These are phyloP conservation scores for Pycnonotus jocosus DNA, from an alignment of 2,113 vertebrate genomes.

Conservation along the genomic window DNA sequence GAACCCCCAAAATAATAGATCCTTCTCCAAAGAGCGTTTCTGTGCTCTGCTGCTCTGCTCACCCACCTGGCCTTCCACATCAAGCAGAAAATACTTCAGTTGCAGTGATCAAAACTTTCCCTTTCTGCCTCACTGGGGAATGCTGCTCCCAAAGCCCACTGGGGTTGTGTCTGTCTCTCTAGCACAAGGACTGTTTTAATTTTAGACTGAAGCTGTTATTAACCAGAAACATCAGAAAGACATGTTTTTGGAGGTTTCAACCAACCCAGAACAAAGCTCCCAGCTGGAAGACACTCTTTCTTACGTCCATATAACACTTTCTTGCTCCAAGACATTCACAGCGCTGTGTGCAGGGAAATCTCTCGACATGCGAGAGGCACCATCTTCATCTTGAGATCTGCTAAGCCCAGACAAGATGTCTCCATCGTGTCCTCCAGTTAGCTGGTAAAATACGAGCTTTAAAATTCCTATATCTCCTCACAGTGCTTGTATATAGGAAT, in stretches of 20 bases:
- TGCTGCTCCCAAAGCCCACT: not conserved
- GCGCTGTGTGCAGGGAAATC: fast-evolving
- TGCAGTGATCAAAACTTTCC: not conserved
- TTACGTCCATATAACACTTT: not conserved
- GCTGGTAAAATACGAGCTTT: not conserved
- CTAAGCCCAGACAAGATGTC: not conserved
- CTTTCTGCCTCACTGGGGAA: not conserved
- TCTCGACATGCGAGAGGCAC: not conserved
- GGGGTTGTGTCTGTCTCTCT: not conserved
- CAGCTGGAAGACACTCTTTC: not conserved
- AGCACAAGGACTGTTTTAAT: not conserved
- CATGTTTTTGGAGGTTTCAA: not conserved
- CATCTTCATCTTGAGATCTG: not conserved
- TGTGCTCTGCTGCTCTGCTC: not conserved
- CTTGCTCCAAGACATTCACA: not conserved
- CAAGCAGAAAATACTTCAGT: constrained; percentile 41
- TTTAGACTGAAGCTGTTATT: not conserved
- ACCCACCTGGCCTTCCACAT: constrained; percentile 34
- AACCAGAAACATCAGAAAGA: not conserved
- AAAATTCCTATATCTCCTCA: not conserved
- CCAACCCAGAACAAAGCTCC: not conserved
- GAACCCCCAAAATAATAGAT: not conserved
- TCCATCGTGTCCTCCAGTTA: not conserved
- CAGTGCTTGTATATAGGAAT: not conserved
- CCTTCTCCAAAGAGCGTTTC: not conserved